Conservation (phyloP, 2,888 invertebrate species). For the Empis stercorea region DNA sequence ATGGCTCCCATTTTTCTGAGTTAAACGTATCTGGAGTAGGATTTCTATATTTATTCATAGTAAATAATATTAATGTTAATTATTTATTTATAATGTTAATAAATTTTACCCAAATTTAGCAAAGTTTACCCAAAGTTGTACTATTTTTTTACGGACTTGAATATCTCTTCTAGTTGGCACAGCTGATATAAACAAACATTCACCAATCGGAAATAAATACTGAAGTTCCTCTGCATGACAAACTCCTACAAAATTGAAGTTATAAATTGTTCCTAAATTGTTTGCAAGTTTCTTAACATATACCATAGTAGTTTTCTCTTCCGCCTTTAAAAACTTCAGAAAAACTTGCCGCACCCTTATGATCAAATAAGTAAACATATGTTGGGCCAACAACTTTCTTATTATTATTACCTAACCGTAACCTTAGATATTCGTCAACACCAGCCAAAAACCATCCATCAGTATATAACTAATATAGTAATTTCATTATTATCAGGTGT, state of each 20-base stretch:
- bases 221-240: slow-evolving; percentile 75
- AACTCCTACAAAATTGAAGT: slow-evolving; percentile 49
- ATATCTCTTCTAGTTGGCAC: slow-evolving; percentile 44
- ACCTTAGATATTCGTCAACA: slow-evolving; percentile 47
- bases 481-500: background rate
- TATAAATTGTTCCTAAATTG: too few species aligned
- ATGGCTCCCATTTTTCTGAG: slow-evolving; percentile 45
- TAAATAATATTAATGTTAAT: too few species aligned
- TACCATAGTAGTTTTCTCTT: slow-evolving; percentile 48
- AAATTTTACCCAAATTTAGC: slow-evolving; percentile 50
- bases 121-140: slow-evolving; percentile 62
- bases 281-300: slow-evolving; percentile 1
- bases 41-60: slow-evolving; percentile 40
- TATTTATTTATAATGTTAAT: too few species aligned
- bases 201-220: slow-evolving; percentile 60
- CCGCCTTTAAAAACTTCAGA: slow-evolving; percentile 57
- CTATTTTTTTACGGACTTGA: slow-evolving; percentile 46
- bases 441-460: slow-evolving; percentile 59
- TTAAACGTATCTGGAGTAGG: slow-evolving; percentile 44
- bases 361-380: slow-evolving; percentile 54
- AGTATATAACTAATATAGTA: slow-evolving; percentile 48
- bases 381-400: slow-evolving; percentile 38
- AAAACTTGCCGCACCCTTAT: slow-evolving; percentile 54
- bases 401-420: slow-evolving; percentile 35
- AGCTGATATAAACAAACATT: slow-evolving; percentile 43